Percentiles rank a stretch among this genome's conserved stretches.
Evolutionary conservation across 2,888 invertebrate genomes (phyloP).

Genomic region (Opisthograptis luteolata): DNA sequence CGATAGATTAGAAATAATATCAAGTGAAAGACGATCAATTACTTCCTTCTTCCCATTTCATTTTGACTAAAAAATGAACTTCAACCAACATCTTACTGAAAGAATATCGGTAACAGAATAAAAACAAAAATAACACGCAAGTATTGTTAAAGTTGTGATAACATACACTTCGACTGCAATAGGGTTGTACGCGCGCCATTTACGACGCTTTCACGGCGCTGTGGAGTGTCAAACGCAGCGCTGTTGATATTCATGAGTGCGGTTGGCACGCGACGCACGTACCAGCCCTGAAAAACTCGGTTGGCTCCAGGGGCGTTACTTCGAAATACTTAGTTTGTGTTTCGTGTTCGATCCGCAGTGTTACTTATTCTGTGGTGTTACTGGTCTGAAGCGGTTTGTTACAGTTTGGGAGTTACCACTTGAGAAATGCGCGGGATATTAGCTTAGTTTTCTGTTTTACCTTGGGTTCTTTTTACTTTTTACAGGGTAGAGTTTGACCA

Average conservation of each 20-base stretch:
- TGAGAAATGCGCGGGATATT: slow-evolving; percentile 7
- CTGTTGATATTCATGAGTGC: slow-evolving; percentile 56
- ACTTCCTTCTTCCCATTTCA: too few species aligned
- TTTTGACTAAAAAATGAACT: too few species aligned
- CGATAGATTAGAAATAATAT: too few species aligned
- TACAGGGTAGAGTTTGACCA: too few species aligned
- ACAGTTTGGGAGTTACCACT: slow-evolving; percentile 10
- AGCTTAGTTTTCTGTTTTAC: background rate
- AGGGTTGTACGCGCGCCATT: slow-evolving; percentile 25
- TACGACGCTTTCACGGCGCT: slow-evolving; percentile 39
- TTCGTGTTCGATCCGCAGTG: slow-evolving; percentile 20
- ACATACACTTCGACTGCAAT: slow-evolving; percentile 19
- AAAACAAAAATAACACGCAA: slow-evolving; percentile 8
- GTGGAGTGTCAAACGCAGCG: slow-evolving; percentile 48
- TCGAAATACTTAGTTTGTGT: slow-evolving; percentile 24
- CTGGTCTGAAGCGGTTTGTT: slow-evolving; percentile 21
- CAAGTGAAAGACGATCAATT: too few species aligned
- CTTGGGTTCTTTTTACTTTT: too few species aligned
- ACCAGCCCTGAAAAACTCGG: slow-evolving; percentile 29
- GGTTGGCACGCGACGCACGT: slow-evolving; percentile 52
- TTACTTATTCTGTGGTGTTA: slow-evolving; percentile 4
- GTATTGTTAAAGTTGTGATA: slow-evolving; percentile 5
- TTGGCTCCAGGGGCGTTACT: slow-evolving; percentile 27
- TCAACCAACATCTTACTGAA: too few species aligned
- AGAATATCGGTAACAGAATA: too few species aligned